phyloP scores from a whole-genome alignment of 92 coral and sea anemone species.

The Phenganax subtilis region DNA sequence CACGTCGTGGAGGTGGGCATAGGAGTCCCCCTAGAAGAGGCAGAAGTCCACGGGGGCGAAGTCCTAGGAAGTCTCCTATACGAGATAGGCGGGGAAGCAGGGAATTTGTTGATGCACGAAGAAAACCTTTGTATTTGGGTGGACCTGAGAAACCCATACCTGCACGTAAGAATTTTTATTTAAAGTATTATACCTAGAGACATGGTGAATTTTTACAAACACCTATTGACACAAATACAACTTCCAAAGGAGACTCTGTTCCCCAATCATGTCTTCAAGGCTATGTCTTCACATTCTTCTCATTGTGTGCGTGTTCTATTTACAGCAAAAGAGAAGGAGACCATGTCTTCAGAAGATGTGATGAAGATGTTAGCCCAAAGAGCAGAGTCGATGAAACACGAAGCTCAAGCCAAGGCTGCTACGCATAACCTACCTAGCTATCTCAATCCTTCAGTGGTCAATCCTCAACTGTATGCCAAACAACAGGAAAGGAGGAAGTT shows the following conservation, averaged over 20 bases:
- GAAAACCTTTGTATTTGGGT: conserved; percentile 14
- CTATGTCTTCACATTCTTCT: not conserved
- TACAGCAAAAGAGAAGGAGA: conserved; percentile 49
- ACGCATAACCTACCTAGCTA: conserved; percentile 81
- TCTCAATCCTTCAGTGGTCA: conserved; percentile 93
- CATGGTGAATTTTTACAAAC: no score
- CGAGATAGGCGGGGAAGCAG: conserved; percentile 12
- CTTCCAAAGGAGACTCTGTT: not conserved
- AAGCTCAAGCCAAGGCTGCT: conserved; percentile 82
- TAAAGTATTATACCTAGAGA: no score
- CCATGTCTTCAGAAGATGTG: conserved; percentile 79
- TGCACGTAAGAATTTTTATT: not conserved
- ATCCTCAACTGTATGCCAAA: conserved; percentile 89
- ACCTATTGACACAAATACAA: no score
- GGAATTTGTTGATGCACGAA: not conserved
- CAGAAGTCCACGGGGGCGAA: not conserved
- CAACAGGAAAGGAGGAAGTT: conserved; percentile 91
- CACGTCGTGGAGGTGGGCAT: not conserved
- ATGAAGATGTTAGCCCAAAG: conserved; percentile 86
- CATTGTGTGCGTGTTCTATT: conserved; percentile 1
- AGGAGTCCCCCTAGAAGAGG: not conserved
- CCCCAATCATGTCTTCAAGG: not conserved
- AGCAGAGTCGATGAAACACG: conserved; percentile 74
- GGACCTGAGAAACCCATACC: conserved; percentile 18
- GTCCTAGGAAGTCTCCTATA: conserved; percentile 26